Evolutionary conservation across 2,113 vertebrate genomes (phyloP).

Genomic region (Chaenogobius annularis): DNA sequence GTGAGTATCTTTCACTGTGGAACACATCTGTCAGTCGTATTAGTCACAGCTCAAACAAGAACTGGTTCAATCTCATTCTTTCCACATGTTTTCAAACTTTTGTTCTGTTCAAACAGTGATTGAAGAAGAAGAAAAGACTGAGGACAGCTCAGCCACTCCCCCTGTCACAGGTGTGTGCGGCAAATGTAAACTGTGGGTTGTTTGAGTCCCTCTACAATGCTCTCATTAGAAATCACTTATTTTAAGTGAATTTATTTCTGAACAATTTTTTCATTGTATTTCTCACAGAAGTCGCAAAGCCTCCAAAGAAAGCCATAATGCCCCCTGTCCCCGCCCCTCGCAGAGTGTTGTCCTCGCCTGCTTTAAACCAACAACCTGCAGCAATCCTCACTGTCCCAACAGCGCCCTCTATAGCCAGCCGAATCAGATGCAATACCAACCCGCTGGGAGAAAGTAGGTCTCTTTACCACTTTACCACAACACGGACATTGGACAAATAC

Average conservation of each 20-base stretch:
- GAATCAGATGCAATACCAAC: not conserved
- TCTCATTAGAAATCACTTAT: too few relatives aligned
- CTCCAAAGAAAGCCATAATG: conserved; percentile 1
- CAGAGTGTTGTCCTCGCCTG: fast-evolving
- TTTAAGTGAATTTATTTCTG: not conserved
- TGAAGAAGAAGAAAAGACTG: not conserved
- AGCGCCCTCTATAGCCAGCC: not conserved
- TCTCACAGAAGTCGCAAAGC: conserved; percentile 4
- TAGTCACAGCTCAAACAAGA: conserved; percentile 7
- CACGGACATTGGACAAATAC: too few relatives aligned
- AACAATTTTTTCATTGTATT: not conserved
- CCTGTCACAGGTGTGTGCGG: not conserved
- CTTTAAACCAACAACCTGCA: not conserved
- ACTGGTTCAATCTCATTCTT: conserved; percentile 49
- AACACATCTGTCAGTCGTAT: not conserved
- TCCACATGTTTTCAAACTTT: not conserved
- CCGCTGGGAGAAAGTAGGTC: conserved; percentile 37
- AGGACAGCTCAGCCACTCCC: not conserved
- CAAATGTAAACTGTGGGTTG: not conserved
- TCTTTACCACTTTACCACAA: too few relatives aligned
- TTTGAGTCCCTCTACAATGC: not conserved
- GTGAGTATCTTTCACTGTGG: conserved; percentile 48
- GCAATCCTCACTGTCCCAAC: not conserved
- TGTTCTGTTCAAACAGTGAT: conserved; percentile 35
- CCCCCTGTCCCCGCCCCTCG: conserved; percentile 32